phyloP scores from a whole-genome alignment of 2,113 vertebrate species.

The Coregonus clupeaformis region DNA sequence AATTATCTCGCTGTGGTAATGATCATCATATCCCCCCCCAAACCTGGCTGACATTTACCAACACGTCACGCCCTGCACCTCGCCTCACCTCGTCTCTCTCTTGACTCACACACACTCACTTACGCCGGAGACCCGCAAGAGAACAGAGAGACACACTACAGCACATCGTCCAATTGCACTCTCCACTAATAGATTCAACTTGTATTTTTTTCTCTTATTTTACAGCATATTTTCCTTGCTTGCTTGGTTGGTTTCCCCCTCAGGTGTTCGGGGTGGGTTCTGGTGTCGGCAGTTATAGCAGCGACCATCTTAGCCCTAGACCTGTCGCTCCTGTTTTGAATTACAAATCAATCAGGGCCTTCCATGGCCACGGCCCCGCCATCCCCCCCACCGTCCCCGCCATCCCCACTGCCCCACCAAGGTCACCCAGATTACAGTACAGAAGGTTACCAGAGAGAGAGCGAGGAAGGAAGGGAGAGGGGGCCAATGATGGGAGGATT shows the following conservation, averaged over 20 bases:
- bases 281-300: constrained; percentile 37
- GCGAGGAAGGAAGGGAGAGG: constrained; percentile 22
- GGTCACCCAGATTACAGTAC: constrained; percentile 94
- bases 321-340: constrained; percentile 84
- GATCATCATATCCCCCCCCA: constrained; percentile 48
- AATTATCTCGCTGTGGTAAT: constrained; percentile 74
- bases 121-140: neutral
- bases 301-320: constrained; percentile 68
- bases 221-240: neutral
- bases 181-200: neutral
- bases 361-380: neutral
- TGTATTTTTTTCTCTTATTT: neutral
- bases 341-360: constrained; percentile 88
- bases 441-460: constrained; percentile 83
- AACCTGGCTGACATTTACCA: constrained; percentile 57
- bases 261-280: constrained; percentile 22
- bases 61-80: constrained; percentile 15
- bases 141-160: neutral
- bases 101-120: neutral
- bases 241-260: neutral
- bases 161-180: neutral
- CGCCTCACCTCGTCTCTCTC: neutral
- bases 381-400: constrained; percentile 71
- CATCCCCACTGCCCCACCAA: constrained; percentile 86
- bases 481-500: constrained; percentile 68